These are phyloP conservation scores for Anthopleura sola DNA, from an alignment of 64 coral and sea anemone genomes.

Conservation along the genomic window DNA sequence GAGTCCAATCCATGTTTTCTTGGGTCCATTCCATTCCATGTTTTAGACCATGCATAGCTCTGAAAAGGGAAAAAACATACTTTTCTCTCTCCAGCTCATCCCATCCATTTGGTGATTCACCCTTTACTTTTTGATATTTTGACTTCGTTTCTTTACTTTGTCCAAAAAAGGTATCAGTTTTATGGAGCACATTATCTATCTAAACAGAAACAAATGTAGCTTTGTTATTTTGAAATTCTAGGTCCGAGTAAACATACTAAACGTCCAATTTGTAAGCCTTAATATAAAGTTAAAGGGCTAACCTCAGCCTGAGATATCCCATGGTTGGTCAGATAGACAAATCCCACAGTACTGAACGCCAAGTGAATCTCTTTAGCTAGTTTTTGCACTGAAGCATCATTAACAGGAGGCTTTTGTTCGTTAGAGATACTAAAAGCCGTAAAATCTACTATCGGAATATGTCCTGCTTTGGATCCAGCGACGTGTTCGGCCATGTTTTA, in stretches of 20 bases:
- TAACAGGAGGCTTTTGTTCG: background rate
- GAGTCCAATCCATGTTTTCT: too few species aligned
- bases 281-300: too few species aligned
- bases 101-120: slow-evolving; percentile 48
- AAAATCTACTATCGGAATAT: slow-evolving; percentile 41
- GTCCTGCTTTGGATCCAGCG: background rate
- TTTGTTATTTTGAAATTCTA: background rate
- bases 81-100: slow-evolving; percentile 56
- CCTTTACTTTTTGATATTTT: slow-evolving; percentile 16
- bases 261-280: too few species aligned
- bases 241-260: too few species aligned
- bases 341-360: slow-evolving; percentile 37
- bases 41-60: background rate
- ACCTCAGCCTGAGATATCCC: slow-evolving; percentile 11
- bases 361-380: background rate
- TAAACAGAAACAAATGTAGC: background rate
- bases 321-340: slow-evolving; percentile 44
- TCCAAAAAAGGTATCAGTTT: slow-evolving; percentile 42
- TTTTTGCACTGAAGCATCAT: background rate
- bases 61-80: too few species aligned
- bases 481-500: background rate
- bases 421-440: slow-evolving; percentile 23
- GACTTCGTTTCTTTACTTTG: slow-evolving; percentile 34
- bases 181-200: slow-evolving; percentile 37
- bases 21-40: background rate